These are phyloP conservation scores for Polia nebulosa DNA, from an alignment of 2,888 invertebrate genomes.

Conservation along the genomic window DNA sequence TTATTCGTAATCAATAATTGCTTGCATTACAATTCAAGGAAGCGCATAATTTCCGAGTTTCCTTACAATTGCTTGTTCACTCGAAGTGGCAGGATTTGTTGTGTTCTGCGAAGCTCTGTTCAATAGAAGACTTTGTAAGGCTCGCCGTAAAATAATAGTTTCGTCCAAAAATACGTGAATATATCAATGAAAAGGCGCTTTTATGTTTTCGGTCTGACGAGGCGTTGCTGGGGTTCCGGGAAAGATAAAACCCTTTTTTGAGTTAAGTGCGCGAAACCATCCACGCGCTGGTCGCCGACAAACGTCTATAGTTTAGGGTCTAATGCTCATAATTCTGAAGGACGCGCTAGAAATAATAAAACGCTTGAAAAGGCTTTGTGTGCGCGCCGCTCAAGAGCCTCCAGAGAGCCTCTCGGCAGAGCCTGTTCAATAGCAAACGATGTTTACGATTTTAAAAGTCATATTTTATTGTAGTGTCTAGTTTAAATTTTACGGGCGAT, in stretches of 20 bases:
- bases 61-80: constrained; percentile 60
- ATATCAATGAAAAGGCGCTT: constrained; percentile 67
- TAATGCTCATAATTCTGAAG: constrained; percentile 80
- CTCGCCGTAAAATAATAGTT: constrained; percentile 68
- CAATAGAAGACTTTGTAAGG: constrained; percentile 52
- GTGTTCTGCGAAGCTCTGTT: constrained; percentile 62
- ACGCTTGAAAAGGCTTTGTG: constrained; percentile 75
- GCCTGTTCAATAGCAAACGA: constrained; percentile 75
- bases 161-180: constrained; percentile 72
- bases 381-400: constrained; percentile 67
- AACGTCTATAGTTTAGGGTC: constrained; percentile 73
- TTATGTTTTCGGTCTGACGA: constrained; percentile 69
- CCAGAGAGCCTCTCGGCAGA: constrained; percentile 64
- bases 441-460: constrained; percentile 82
- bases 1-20: constrained; percentile 74
- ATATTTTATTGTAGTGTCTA: constrained; percentile 81
- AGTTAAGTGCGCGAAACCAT: constrained; percentile 75
- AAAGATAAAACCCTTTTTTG: constrained; percentile 82
- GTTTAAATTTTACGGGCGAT: constrained; percentile 83
- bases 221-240: constrained; percentile 76
- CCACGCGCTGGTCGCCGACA: constrained; percentile 85
- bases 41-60: constrained; percentile 73
- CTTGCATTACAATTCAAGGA: constrained; percentile 75
- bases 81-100: constrained; percentile 62
- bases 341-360: constrained; percentile 84